Conservation (phyloP, 1,140 invertebrate genomes). For the Microplitis mediator region DNA sequence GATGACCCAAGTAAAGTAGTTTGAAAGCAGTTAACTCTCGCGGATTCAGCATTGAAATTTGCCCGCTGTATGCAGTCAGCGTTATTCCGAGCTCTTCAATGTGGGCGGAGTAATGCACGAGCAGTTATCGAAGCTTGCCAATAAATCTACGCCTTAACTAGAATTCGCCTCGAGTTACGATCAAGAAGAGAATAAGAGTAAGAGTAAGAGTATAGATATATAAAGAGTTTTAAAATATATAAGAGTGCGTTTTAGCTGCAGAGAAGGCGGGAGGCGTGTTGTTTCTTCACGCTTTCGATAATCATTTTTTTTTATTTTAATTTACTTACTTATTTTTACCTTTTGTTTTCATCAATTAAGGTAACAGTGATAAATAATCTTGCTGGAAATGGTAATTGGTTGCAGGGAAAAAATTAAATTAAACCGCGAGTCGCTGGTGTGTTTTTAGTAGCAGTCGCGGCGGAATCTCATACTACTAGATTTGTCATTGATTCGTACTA, state of each 20-base stretch:
- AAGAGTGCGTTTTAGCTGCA: slow-evolving; percentile 20
- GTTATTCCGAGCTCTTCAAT: background rate
- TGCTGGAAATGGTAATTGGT: no score
- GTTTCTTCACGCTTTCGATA: slow-evolving; percentile 14
- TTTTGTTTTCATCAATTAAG: background rate
- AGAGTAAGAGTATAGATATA: slow-evolving; percentile 18
- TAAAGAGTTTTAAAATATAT: background rate
- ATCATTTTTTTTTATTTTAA: slow-evolving; percentile 11
- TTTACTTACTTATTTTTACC: background rate
- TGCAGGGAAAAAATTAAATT: no score
- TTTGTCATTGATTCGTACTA: slow-evolving; percentile 56
- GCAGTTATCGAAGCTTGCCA: slow-evolving; percentile 54
- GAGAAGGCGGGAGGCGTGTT: background rate
- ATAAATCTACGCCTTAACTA: slow-evolving; percentile 59
- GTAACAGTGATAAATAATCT: no score
- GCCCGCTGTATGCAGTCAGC: background rate
- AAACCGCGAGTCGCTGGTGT: no score
- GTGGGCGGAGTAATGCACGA: slow-evolving; percentile 56
- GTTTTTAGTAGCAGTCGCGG: no score
- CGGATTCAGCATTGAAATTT: no score
- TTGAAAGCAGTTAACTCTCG: no score
- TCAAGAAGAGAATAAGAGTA: slow-evolving; percentile 16
- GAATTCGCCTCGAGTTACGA: slow-evolving; percentile 49
- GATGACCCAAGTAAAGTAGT: no score
- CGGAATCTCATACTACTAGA: slow-evolving; percentile 26